Base-by-base conservation (phyloP, 2,797 vertebrate species). In the Sebastes trivittatus region DNA sequence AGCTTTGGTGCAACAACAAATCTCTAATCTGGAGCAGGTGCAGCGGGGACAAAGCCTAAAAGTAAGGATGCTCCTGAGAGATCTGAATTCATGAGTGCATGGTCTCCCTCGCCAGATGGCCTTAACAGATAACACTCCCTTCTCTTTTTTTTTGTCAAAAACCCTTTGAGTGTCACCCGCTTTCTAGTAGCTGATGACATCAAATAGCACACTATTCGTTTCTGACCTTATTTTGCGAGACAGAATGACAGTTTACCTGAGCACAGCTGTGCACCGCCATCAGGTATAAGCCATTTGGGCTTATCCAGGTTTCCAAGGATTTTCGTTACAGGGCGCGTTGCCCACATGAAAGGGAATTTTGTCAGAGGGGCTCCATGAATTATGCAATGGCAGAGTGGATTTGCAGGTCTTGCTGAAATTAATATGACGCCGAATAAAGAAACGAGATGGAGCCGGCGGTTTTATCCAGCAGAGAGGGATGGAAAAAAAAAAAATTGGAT, bases 401-500 rank as follows among this genome's bases (percentile, higher is more conserved):
- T 93, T 93, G 87, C 91, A 90, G 93, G 84, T 91, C 89, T 87
- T 84, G 85, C 84, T 92, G 83, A 94, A 93, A 94, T 94, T 86
- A 94, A 92, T 93, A 91, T 89, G 83, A 92, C 88, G 68, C 85
- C 27, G 81, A 88, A 87, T 85, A 91, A 89, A 90, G 87, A 83
- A 82, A 75, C 36, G n/a, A 78, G 77, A 83, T 56, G 66, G 84
- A 87, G 77, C 61, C 22, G 58, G 75, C 1, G 25, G 82, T 81
- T 82, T 86, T 73, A 83, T 80, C 63, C 71, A 29, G 60, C 77
- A 56, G 66, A 67, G 72, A 59, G 32, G 55, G 56, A 72, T n/a
- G 68, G 80, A 20, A 20, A 67, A 42, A 42, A 32, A 76, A 76
- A 36, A 77, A n/a, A 3, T 3, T 66, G 72, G 70, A 82, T 84